Evolutionary conservation across 2,888 invertebrate genomes (phyloP).

Genomic region (Temnothorax ravouxi): DNA sequence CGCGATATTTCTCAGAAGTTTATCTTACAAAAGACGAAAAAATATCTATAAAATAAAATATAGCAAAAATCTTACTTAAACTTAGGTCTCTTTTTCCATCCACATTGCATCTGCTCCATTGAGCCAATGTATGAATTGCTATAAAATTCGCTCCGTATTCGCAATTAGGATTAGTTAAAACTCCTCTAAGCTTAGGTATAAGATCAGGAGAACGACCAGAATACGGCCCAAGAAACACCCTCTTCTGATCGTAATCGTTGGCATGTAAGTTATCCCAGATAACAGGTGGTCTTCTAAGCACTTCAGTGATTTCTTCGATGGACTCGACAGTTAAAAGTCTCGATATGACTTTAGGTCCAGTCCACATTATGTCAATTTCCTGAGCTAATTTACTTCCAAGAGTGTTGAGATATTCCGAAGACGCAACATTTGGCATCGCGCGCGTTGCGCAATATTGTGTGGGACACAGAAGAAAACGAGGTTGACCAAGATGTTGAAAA

Average conservation of each 20-base stretch:
- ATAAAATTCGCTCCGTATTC: conserved; percentile 99
- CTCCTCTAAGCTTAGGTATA: conserved; percentile 96
- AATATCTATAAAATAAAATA: conserved; percentile 1
- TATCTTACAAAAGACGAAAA: background rate
- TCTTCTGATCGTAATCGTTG: conserved; percentile 99
- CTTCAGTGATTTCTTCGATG: conserved; percentile 96
- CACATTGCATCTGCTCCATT: conserved; percentile 96
- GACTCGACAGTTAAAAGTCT: conserved; percentile 95
- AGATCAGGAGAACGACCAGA: conserved; percentile 96
- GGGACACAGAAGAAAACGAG: conserved; percentile 97
- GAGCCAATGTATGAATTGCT: conserved; percentile 97
- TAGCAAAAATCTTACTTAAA: conserved; percentile 86
- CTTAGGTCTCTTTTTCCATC: conserved; percentile 90
- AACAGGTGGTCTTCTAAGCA: conserved; percentile 95
- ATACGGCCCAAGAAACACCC: conserved; percentile 96
- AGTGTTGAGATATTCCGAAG: conserved; percentile 97
- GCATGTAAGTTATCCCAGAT: conserved; percentile 99
- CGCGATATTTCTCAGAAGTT: background rate
- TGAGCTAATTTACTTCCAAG: conserved; percentile 96
- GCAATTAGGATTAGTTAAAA: conserved; percentile 99
- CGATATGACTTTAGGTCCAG: conserved; percentile 98
- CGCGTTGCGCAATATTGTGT: conserved; percentile 99
- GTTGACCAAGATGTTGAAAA: conserved; percentile 95
- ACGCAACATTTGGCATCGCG: conserved; percentile 96
- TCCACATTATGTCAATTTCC: conserved; percentile 97